A percentile compares a stretch with the other conserved stretches of the same genome.
These are phyloP conservation scores for Rhabdornis inornatus DNA, from an alignment of 2,113 vertebrate genomes.

Conservation along the genomic window DNA sequence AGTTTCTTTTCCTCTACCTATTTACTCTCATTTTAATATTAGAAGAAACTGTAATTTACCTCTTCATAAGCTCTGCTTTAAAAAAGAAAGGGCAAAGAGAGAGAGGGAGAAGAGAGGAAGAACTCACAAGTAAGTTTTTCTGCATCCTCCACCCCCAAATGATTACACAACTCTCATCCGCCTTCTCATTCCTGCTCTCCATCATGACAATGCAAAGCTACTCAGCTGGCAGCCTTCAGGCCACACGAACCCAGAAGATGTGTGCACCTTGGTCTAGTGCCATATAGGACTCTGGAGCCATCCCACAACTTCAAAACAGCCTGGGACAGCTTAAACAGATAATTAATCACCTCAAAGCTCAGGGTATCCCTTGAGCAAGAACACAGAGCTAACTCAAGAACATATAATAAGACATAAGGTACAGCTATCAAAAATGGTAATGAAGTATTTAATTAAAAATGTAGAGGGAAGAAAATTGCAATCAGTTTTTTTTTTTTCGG, in stretches of 20 bases:
- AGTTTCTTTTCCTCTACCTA: not conserved
- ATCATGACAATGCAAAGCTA: not conserved
- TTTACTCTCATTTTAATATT: not conserved
- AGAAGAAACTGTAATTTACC: not conserved
- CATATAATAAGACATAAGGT: not conserved
- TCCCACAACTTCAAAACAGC: not conserved
- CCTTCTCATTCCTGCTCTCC: not conserved
- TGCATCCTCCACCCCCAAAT: not conserved
- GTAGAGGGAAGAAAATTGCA: not conserved
- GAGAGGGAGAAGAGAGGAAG: not conserved
- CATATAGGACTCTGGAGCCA: rapidly evolving
- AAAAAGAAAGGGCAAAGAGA: not conserved
- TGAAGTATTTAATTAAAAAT: not conserved
- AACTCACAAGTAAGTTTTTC: not conserved
- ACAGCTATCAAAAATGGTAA: not conserved
- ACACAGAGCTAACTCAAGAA: not conserved
- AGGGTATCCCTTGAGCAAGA: not conserved
- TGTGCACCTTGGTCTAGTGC: not conserved
- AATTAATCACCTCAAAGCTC: not conserved
- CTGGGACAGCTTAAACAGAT: not conserved
- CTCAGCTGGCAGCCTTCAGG: not conserved
- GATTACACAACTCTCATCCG: not conserved
- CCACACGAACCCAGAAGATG: rapidly evolving
- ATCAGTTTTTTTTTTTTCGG: not conserved
- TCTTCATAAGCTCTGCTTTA: not conserved